Evolutionary conservation across 2,888 invertebrate species (phyloP).

Genomic region (Cataglyphis rosenhaueri): DNA sequence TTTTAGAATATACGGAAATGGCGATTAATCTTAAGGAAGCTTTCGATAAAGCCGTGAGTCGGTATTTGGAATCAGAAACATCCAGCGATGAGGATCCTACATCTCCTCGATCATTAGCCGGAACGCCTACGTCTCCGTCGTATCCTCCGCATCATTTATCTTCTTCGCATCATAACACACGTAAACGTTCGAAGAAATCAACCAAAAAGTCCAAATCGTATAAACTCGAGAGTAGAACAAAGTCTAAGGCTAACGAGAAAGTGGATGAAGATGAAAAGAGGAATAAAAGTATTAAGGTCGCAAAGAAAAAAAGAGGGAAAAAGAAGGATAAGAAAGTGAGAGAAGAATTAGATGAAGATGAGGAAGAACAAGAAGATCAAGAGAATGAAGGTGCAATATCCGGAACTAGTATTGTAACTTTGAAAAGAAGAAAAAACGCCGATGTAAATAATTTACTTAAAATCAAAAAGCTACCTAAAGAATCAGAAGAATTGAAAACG

Average conservation of each 20-base stretch:
- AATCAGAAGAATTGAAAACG: slow-evolving; percentile 75
- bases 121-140: slow-evolving; percentile 71
- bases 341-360: slow-evolving; percentile 70
- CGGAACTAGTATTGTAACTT: slow-evolving; percentile 81
- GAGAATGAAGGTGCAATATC: slow-evolving; percentile 81
- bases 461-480: slow-evolving; percentile 82
- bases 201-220: slow-evolving; percentile 86
- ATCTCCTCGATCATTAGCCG: slow-evolving; percentile 70
- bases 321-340: slow-evolving; percentile 74
- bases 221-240: slow-evolving; percentile 77
- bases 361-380: slow-evolving; percentile 75
- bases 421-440: slow-evolving; percentile 80
- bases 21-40: slow-evolving; percentile 93
- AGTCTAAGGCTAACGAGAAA: slow-evolving; percentile 68
- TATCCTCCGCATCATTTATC: slow-evolving; percentile 72
- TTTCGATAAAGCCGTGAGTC: slow-evolving; percentile 93
- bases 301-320: slow-evolving; percentile 71
- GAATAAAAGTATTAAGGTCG: slow-evolving; percentile 67
- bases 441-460: slow-evolving; percentile 80
- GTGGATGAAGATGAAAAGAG: slow-evolving; percentile 71
- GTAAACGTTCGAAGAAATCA: slow-evolving; percentile 85
- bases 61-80: slow-evolving; percentile 93
- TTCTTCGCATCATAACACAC: slow-evolving; percentile 76
- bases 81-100: slow-evolving; percentile 89
- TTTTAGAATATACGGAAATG: slow-evolving; percentile 94